Conservation (phyloP, 2,888 invertebrate genomes). For the Apodemia duryi region DNA sequence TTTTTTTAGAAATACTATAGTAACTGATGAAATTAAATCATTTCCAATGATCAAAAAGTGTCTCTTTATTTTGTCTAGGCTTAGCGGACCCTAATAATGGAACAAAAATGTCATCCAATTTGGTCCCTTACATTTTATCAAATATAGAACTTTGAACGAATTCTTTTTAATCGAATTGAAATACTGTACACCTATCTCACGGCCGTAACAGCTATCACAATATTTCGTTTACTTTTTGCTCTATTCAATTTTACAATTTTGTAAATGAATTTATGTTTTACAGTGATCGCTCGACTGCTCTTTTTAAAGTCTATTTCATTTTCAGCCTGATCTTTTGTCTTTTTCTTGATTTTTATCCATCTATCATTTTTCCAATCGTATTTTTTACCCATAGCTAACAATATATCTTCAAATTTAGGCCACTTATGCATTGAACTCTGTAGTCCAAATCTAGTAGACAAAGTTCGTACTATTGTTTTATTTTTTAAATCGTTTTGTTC, state of each 20-base stretch:
- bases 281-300: conserved; percentile 44
- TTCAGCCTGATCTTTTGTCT: conserved; percentile 39
- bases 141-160: conserved; percentile 40
- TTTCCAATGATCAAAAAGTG: background rate
- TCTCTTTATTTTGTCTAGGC: background rate
- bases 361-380: conserved; percentile 74
- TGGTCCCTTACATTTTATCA: conserved; percentile 61
- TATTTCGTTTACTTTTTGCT: conserved; percentile 63
- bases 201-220: conserved; percentile 69
- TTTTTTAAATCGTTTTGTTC: conserved; percentile 23
- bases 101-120: conserved; percentile 40
- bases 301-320: conserved; percentile 33
- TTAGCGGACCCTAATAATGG: conserved; percentile 1
- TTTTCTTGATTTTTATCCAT: conserved; percentile 68
- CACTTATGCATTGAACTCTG: conserved; percentile 35
- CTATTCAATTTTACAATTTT: conserved; percentile 64
- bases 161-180: conserved; percentile 7
- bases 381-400: conserved; percentile 58
- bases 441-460: conserved; percentile 3
- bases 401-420: conserved; percentile 68
- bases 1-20: background rate
- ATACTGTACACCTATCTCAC: conserved; percentile 52
- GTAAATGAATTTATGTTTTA: conserved; percentile 67
- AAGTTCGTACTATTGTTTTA: background rate
- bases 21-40: background rate